Percentiles rank a stretch among this genome's conserved stretches.
Evolutionary conservation across 2,888 invertebrate species (phyloP).

Genomic region (Lottia scabra): DNA sequence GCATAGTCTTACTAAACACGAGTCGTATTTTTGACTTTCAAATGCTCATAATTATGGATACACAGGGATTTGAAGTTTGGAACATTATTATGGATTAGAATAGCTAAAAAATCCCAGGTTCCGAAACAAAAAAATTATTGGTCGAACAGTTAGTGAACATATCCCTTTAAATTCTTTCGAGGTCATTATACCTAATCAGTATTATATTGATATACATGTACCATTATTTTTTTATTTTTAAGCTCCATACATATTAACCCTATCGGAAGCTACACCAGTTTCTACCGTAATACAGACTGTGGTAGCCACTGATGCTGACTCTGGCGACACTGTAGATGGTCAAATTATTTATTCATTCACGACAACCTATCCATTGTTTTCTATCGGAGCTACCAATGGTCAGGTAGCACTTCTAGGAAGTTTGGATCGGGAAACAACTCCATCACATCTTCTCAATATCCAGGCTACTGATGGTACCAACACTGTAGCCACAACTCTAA

Average conservation of each 20-base stretch:
- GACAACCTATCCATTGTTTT: conserved; percentile 35
- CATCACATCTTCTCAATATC: conserved; percentile 34
- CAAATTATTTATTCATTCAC: conserved; percentile 41
- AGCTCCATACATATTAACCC: conserved; percentile 32
- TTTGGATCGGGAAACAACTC: conserved; percentile 43
- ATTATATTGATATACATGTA: too few species aligned
- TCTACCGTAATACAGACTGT: conserved; percentile 32
- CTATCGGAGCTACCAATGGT: conserved; percentile 42
- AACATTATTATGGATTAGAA: too few species aligned
- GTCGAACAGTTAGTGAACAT: too few species aligned
- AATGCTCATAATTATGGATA: too few species aligned
- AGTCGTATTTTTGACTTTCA: too few species aligned
- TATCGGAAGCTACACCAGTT: conserved; percentile 32
- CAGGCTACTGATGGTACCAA: conserved; percentile 43
- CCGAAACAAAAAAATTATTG: too few species aligned
- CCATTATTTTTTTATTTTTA: conserved; percentile 8
- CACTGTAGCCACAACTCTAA: conserved; percentile 43
- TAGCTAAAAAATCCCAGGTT: too few species aligned
- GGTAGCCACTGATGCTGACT: conserved; percentile 44
- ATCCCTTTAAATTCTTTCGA: background rate
- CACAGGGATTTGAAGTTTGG: too few species aligned
- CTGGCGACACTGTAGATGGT: conserved; percentile 32
- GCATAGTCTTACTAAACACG: too few species aligned
- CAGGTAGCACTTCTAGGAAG: conserved; percentile 32
- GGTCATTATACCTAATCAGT: too few species aligned